These are phyloP conservation scores for Parus major DNA, from an alignment of 2,113 vertebrate species.

Conservation along the genomic window DNA sequence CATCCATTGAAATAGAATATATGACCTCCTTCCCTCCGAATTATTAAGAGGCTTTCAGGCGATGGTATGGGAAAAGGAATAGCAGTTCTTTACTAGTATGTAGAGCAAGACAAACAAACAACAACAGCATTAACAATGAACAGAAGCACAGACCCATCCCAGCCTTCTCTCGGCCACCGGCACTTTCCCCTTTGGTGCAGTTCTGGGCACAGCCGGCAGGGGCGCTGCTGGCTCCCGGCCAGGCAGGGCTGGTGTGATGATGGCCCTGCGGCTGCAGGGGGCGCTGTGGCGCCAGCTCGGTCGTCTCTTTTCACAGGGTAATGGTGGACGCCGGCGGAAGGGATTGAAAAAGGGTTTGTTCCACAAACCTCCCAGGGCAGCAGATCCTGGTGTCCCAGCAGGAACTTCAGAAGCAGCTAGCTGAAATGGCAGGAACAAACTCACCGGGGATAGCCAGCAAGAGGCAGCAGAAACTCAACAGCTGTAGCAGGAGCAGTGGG, in stretches of 20 bases:
- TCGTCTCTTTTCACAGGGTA: too few relatives aligned
- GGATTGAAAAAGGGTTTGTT: background rate
- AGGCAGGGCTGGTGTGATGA: background rate
- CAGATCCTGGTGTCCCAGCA: too few relatives aligned
- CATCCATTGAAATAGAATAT: background rate
- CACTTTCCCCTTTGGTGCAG: background rate
- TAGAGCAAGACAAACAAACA: background rate
- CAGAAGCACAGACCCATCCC: background rate
- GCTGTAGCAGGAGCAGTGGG: too few relatives aligned
- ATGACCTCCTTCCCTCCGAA: background rate
- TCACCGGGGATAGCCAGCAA: too few relatives aligned
- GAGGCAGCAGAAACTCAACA: too few relatives aligned
- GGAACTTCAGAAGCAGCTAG: too few relatives aligned
- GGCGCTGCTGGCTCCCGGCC: background rate
- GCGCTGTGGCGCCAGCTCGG: background rate
- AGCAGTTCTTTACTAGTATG: background rate
- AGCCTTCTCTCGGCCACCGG: background rate
- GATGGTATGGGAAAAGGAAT: background rate
- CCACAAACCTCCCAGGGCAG: too few relatives aligned
- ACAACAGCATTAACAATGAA: background rate
- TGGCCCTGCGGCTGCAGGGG: background rate
- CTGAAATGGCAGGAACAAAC: too few relatives aligned
- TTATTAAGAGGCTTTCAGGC: background rate
- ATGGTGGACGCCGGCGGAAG: too few relatives aligned
- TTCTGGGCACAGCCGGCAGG: background rate